Evolutionary conservation across 2,797 vertebrate species (phyloP).

Genomic region (Poeciliopsis infans): DNA sequence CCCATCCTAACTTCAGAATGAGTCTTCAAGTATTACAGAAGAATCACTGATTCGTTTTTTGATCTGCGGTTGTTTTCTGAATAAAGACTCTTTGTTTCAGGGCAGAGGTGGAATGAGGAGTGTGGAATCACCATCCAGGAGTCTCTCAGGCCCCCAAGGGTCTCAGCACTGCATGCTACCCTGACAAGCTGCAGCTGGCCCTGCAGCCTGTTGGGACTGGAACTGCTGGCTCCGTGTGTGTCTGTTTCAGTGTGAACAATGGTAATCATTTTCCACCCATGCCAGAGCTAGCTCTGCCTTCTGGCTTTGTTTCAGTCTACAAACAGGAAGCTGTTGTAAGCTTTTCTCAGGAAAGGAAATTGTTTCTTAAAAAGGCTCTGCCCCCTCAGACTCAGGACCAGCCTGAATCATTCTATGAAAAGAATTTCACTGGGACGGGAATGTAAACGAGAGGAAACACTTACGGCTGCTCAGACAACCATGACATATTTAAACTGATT

Average conservation of each 20-base stretch:
- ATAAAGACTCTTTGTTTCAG: constrained; percentile 3
- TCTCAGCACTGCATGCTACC: constrained; percentile 19
- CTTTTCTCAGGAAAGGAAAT: constrained; percentile 15
- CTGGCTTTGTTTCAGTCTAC: constrained; percentile 40
- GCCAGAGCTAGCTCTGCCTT: constrained; percentile 32
- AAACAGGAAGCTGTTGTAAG: constrained; percentile 45
- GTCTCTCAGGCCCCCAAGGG: constrained; percentile 16
- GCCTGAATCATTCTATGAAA: neutral
- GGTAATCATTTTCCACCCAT: constrained; percentile 61
- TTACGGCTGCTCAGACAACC: neutral
- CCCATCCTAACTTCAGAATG: neutral
- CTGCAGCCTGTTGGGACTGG: constrained; percentile 43
- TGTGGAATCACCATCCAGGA: neutral
- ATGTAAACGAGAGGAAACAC: neutral
- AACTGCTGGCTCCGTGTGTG: constrained; percentile 30
- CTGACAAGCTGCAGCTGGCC: constrained; percentile 45
- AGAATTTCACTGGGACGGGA: neutral
- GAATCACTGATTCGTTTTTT: neutral
- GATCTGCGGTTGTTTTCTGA: neutral
- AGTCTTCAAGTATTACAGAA: neutral
- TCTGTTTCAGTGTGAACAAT: constrained; percentile 58
- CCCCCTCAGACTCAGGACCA: constrained; percentile 5
- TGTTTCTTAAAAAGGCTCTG: constrained; percentile 15
- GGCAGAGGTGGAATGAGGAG: constrained; percentile 6
- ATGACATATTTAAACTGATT: neutral